These are phyloP conservation scores for Pedicia rivosa DNA, from an alignment of 2,888 invertebrate genomes.

Conservation along the genomic window DNA sequence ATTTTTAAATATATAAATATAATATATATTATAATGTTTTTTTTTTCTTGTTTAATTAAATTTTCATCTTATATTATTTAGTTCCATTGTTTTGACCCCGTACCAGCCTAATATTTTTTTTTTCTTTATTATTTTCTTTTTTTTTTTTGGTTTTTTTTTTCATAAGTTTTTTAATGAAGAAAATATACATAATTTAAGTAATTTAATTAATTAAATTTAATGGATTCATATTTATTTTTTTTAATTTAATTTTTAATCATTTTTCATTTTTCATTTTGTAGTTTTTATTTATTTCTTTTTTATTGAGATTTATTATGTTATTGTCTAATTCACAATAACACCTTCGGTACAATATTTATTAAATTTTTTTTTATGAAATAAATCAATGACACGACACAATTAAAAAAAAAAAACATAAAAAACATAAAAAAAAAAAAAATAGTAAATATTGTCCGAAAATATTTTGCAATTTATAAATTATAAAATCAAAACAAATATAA, in stretches of 20 bases:
- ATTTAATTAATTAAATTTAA: neutral
- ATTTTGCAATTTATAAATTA: neutral
- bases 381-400: too few relatives aligned
- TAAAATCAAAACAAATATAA: neutral
- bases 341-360: constrained; percentile 8
- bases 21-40: too few relatives aligned
- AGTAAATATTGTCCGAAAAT: neutral
- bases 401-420: neutral
- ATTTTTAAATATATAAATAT: too few relatives aligned
- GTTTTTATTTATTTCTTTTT: constrained; percentile 1
- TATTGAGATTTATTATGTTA: constrained; percentile 2
- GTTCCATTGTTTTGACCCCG: constrained; percentile 26
- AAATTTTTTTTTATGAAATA: constrained; percentile 3
- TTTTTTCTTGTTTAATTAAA: too few relatives aligned
- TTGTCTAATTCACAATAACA: constrained; percentile 13
- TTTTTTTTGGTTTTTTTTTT: constrained; percentile 4
- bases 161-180: constrained; percentile 1
- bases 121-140: too few relatives aligned
- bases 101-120: constrained; percentile 22
- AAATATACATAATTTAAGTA: neutral
- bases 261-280: neutral
- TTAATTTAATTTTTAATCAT: neutral
- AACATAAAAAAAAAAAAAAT: neutral
- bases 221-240: neutral
- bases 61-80: too few relatives aligned